Evolutionary conservation across 1,140 invertebrate species (phyloP).

Genomic region (Pseudachorutes palmiensis): DNA sequence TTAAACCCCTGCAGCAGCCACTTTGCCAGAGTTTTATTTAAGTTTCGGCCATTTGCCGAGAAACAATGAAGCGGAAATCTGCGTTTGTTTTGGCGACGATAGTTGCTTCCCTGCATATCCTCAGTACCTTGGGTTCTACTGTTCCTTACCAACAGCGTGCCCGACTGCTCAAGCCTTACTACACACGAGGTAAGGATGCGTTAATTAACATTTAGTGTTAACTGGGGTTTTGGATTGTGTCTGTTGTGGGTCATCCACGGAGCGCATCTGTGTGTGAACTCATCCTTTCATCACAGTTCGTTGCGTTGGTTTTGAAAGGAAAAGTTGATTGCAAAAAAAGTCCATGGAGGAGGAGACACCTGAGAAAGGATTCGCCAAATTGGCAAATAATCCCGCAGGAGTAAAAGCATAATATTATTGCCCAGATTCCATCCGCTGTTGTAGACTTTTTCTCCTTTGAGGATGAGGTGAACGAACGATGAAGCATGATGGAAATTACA

Average conservation of each 20-base stretch:
- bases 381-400: neutral
- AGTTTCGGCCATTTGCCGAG: neutral
- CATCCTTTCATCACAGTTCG: too few relatives aligned
- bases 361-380: too few relatives aligned
- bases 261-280: too few relatives aligned
- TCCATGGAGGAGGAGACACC: too few relatives aligned
- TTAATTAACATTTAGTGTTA: too few relatives aligned
- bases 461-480: slow-evolving; percentile 1
- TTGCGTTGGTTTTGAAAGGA: neutral
- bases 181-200: slow-evolving; percentile 15
- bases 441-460: neutral
- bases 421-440: neutral
- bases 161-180: slow-evolving; percentile 14
- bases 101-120: neutral
- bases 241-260: too few relatives aligned
- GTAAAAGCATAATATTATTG: neutral
- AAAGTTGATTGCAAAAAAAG: neutral
- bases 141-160: slow-evolving; percentile 9
- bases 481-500: neutral
- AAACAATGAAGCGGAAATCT: neutral
- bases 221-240: too few relatives aligned
- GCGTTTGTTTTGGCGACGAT: neutral
- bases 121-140: neutral
- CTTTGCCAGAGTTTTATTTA: too few relatives aligned
- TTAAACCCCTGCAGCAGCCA: too few relatives aligned